Percentiles rank a stretch among this genome's conserved stretches.
Evolutionary conservation across 2,888 invertebrate genomes (phyloP).

Genomic region (Amiota communis): DNA sequence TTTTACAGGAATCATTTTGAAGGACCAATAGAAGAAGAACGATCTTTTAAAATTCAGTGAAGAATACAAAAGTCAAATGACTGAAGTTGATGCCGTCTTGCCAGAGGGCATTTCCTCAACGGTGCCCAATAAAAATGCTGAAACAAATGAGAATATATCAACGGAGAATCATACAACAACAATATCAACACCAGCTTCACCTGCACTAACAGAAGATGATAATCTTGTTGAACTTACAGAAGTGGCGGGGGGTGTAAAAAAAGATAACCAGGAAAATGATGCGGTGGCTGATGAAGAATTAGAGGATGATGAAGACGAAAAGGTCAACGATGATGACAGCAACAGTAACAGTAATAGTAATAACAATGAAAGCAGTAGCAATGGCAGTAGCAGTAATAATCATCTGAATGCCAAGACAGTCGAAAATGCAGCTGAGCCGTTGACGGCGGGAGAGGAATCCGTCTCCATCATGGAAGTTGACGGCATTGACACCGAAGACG

Average conservation of each 20-base stretch:
- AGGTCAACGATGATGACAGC: neutral
- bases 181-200: constrained; percentile 33
- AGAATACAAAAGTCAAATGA: constrained; percentile 40
- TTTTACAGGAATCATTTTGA: no score
- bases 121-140: constrained; percentile 57
- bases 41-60: neutral
- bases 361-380: constrained; percentile 36
- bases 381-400: constrained; percentile 33
- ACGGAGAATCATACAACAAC: constrained; percentile 14
- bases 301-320: constrained; percentile 4
- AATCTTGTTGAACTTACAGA: constrained; percentile 23
- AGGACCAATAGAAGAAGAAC: no score
- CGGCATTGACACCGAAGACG: constrained; percentile 45
- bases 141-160: constrained; percentile 26
- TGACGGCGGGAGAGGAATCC: no score
- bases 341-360: constrained; percentile 50
- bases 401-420: constrained; percentile 31
- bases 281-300: constrained; percentile 3
- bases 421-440: neutral
- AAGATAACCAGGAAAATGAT: constrained; percentile 36
- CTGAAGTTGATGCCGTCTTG: constrained; percentile 69
- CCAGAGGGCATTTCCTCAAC: constrained; percentile 63
- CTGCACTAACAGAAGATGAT: constrained; percentile 12
- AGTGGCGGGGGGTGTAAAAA: constrained; percentile 20
- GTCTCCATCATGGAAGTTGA: constrained; percentile 36